These are phyloP conservation scores for Chamaea fasciata DNA, from an alignment of 2,113 vertebrate genomes.

Conservation along the genomic window DNA sequence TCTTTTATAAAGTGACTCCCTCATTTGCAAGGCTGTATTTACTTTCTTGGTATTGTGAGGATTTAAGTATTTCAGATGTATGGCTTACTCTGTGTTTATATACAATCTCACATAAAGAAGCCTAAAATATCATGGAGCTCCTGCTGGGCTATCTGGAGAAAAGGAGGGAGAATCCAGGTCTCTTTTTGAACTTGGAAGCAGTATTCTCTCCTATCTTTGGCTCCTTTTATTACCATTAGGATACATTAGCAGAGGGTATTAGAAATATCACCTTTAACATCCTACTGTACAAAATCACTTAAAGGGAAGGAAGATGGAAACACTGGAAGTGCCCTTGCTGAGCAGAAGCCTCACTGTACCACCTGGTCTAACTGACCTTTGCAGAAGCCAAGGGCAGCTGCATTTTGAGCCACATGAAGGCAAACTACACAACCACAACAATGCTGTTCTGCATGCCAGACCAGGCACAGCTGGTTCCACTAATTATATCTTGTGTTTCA, in stretches of 20 bases:
- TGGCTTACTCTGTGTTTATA: not conserved
- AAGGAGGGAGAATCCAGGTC: not conserved
- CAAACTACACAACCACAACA: not conserved
- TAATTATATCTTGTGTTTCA: slow-evolving; percentile 66
- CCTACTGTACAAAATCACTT: not conserved
- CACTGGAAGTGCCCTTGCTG: not conserved
- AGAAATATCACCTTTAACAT: not conserved
- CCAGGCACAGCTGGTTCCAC: not conserved
- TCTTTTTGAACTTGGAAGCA: not conserved
- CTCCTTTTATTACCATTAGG: not conserved
- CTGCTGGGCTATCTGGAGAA: not conserved
- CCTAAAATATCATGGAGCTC: not conserved
- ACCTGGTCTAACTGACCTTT: not conserved
- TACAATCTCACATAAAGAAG: not conserved
- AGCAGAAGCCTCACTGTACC: not conserved
- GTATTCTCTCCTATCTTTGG: not conserved
- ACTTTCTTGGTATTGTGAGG: not conserved
- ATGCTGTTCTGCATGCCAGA: not conserved
- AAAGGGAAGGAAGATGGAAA: not conserved
- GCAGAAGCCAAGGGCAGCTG: not conserved
- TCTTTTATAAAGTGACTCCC: not conserved
- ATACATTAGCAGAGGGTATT: not conserved
- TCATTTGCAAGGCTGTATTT: not conserved
- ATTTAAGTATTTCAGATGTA: not conserved
- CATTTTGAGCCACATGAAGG: not conserved